A percentile compares a stretch with the other conserved stretches of the same genome.
These are phyloP conservation scores for Eilema depressum DNA, from an alignment of 2,888 invertebrate species.

Conservation along the genomic window DNA sequence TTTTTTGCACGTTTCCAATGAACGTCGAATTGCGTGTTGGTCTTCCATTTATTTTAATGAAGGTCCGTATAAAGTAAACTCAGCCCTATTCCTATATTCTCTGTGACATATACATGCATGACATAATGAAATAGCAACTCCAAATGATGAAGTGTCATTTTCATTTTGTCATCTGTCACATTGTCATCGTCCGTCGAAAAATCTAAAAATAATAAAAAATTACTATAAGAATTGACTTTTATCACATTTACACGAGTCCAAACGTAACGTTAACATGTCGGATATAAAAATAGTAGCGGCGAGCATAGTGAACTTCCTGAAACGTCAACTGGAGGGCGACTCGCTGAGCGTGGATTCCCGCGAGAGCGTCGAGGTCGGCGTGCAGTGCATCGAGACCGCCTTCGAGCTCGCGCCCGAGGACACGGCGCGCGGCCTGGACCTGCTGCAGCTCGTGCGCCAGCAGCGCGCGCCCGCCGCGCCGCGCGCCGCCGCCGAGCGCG, in stretches of 20 bases:
- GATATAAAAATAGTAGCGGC: constrained; percentile 82
- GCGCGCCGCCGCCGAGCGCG: constrained; percentile 64
- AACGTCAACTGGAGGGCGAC: constrained; percentile 84
- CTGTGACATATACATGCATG: too few relatives aligned
- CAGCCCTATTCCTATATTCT: too few relatives aligned
- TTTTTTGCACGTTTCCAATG: too few relatives aligned
- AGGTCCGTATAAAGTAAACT: too few relatives aligned
- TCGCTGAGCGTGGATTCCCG: constrained; percentile 78
- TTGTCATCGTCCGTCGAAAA: constrained; percentile 47
- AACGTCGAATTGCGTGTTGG: too few relatives aligned
- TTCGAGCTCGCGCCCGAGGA: constrained; percentile 90
- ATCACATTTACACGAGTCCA: constrained; percentile 2
- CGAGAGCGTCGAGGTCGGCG: constrained; percentile 96
- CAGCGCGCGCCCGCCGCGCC: constrained; percentile 48
- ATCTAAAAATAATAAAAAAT: constrained; percentile 62
- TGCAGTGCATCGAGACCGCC: constrained; percentile 97
- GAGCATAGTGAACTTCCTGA: constrained; percentile 87
- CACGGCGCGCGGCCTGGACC: constrained; percentile 68
- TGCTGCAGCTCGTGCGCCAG: constrained; percentile 69
- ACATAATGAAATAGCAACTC: neutral
- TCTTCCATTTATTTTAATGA: too few relatives aligned
- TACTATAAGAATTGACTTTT: constrained; percentile 29
- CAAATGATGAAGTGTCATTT: constrained; percentile 38
- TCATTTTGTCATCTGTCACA: constrained; percentile 51
- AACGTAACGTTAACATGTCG: constrained; percentile 63